Evolutionary conservation across 2,888 invertebrate genomes (phyloP).

Genomic region (Cephalotes varians): DNA sequence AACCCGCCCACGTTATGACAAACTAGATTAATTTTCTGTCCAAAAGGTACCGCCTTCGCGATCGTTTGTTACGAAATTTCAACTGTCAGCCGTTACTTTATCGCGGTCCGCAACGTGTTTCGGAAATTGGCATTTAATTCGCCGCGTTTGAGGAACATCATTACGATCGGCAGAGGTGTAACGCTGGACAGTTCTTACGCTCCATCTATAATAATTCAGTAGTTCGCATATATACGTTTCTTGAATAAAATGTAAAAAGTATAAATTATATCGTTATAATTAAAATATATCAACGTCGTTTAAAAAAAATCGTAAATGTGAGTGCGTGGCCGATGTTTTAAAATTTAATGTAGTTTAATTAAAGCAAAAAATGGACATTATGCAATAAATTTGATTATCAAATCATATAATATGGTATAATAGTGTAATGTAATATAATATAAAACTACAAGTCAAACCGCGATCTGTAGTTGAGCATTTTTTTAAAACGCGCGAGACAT

Average conservation of each 20-base stretch:
- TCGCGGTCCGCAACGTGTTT: constrained; percentile 56
- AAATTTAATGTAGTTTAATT: constrained; percentile 38
- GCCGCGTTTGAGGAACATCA: constrained; percentile 48
- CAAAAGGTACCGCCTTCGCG: constrained; percentile 77
- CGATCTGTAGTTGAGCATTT: neutral
- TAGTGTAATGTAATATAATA: constrained; percentile 11
- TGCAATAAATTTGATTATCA: neutral
- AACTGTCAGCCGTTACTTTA: constrained; percentile 79
- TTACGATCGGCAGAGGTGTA: constrained; percentile 36
- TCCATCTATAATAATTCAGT: neutral
- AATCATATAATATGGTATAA: neutral
- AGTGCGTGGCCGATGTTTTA: neutral
- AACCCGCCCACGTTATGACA: constrained; percentile 86
- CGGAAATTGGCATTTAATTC: constrained; percentile 57
- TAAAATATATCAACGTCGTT: neutral
- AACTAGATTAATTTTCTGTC: constrained; percentile 85
- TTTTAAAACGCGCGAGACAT: constrained; percentile 19
- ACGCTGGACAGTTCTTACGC: neutral
- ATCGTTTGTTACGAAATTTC: constrained; percentile 85
- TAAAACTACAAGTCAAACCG: constrained; percentile 8
- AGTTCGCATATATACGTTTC: neutral
- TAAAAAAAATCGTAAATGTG: neutral
- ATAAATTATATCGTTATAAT: neutral
- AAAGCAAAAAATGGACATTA: neutral
- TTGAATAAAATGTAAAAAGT: neutral